Conservation (phyloP, 2,888 invertebrate genomes). For the Stramonita haemastoma region DNA sequence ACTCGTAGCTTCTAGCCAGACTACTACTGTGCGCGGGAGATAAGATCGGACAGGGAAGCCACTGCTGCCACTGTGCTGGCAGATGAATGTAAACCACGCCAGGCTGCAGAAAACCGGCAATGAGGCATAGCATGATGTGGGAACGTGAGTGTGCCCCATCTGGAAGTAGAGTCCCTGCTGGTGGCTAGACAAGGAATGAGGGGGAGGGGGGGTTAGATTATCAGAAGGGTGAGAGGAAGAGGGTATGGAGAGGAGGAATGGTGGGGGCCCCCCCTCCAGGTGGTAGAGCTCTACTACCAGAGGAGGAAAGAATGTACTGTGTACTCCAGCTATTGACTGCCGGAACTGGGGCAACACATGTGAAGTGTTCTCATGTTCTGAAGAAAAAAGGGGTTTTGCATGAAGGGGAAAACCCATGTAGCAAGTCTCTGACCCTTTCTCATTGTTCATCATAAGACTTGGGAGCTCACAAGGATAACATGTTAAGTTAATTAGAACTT, state of each 20-base stretch:
- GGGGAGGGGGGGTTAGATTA: not conserved
- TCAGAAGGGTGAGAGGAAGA: not conserved
- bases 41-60: not conserved
- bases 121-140: not conserved
- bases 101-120: not conserved
- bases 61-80: not conserved
- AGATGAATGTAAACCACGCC: conserved; percentile 16
- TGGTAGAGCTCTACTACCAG: not conserved
- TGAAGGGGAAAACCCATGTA: too few species aligned
- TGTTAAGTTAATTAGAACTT: too few species aligned
- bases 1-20: too few species aligned
- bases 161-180: not conserved
- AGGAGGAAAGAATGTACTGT: too few species aligned
- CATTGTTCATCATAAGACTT: too few species aligned
- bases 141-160: not conserved
- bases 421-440: too few species aligned
- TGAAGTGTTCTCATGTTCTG: too few species aligned
- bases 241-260: not conserved
- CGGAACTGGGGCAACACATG: too few species aligned
- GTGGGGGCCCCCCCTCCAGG: not conserved
- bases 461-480: too few species aligned
- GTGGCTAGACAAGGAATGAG: not conserved
- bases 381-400: too few species aligned
- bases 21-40: not conserved
- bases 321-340: too few species aligned